A percentile compares a stretch with the other conserved stretches of the same genome.
These are phyloP conservation scores for Drosophila melanica DNA, from an alignment of 1,140 invertebrate genomes.

Conservation along the genomic window DNA sequence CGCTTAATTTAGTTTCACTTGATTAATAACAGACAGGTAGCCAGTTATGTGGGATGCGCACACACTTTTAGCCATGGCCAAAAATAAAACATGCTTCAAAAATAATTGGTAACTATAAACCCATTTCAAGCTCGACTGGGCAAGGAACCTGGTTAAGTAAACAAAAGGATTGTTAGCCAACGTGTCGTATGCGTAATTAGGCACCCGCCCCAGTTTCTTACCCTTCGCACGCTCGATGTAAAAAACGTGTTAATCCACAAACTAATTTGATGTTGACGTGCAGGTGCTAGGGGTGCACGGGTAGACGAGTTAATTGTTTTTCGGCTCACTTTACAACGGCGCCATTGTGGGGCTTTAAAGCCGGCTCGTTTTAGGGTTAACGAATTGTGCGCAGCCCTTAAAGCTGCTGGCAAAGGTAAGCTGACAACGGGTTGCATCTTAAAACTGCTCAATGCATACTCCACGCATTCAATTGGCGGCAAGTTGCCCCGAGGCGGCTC, in stretches of 20 bases:
- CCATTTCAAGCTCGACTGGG: conserved; percentile 55
- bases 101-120: conserved; percentile 65
- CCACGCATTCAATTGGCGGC: conserved; percentile 25
- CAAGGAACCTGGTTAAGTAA: conserved; percentile 14
- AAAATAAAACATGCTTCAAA: conserved; percentile 46
- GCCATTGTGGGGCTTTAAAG: conserved; percentile 66
- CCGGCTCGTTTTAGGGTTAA: conserved; percentile 54
- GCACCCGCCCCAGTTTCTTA: conserved; percentile 12
- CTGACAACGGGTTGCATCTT: conserved; percentile 60
- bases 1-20: conserved; percentile 37
- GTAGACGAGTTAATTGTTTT: conserved; percentile 68
- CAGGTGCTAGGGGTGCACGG: conserved; percentile 39
- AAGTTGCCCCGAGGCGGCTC: neutral
- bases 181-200: conserved; percentile 69
- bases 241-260: conserved; percentile 73
- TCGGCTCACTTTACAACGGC: conserved; percentile 59
- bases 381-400: conserved; percentile 44
- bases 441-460: conserved; percentile 38
- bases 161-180: conserved; percentile 30
- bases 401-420: conserved; percentile 29
- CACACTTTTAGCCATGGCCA: conserved; percentile 41
- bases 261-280: conserved; percentile 74
- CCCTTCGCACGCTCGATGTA: conserved; percentile 18
- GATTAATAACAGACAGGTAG: conserved; percentile 52
- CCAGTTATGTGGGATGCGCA: neutral